Evolutionary conservation across 2,113 vertebrate species (phyloP).

Genomic region (Tetraodon nigroviridis): DNA sequence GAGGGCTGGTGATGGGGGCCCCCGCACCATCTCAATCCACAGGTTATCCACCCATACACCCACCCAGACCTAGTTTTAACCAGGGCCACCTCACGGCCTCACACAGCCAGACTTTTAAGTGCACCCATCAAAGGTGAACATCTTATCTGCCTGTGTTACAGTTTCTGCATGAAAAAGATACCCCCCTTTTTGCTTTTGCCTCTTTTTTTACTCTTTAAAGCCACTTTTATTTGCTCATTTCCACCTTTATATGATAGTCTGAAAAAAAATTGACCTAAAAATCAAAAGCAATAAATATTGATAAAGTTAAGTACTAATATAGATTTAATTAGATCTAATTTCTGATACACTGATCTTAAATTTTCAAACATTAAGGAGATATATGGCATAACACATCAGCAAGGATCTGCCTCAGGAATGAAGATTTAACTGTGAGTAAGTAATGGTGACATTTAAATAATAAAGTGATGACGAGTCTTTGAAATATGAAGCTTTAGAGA

Average conservation of each 20-base stretch:
- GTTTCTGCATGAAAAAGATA: conserved; percentile 41
- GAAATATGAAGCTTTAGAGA: conserved; percentile 20
- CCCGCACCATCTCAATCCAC: conserved; percentile 68
- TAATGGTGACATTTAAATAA: conserved; percentile 4
- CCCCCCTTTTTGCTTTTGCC: conserved; percentile 16
- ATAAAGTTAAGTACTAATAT: too few species aligned
- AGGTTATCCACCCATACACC: conserved; percentile 54
- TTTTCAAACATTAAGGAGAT: too few species aligned
- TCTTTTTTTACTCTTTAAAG: conserved; percentile 17
- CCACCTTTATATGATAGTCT: not conserved
- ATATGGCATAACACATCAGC: too few species aligned
- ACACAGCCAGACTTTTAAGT: conserved; percentile 69
- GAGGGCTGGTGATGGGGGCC: conserved; percentile 31
- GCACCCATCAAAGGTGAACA: conserved; percentile 76
- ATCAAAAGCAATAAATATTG: too few species aligned
- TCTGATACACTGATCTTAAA: too few species aligned
- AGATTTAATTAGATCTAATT: too few species aligned
- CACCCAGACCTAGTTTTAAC: conserved; percentile 37
- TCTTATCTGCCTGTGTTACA: conserved; percentile 60
- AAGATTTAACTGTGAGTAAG: conserved; percentile 11
- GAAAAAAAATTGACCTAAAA: too few species aligned
- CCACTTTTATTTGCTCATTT: conserved; percentile 7
- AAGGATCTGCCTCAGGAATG: too few species aligned
- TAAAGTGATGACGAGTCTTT: conserved; percentile 11
- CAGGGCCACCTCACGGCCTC: conserved; percentile 36